Base-by-base conservation (phyloP, 1,140 invertebrate species). In the Procambarus clarkii region DNA sequence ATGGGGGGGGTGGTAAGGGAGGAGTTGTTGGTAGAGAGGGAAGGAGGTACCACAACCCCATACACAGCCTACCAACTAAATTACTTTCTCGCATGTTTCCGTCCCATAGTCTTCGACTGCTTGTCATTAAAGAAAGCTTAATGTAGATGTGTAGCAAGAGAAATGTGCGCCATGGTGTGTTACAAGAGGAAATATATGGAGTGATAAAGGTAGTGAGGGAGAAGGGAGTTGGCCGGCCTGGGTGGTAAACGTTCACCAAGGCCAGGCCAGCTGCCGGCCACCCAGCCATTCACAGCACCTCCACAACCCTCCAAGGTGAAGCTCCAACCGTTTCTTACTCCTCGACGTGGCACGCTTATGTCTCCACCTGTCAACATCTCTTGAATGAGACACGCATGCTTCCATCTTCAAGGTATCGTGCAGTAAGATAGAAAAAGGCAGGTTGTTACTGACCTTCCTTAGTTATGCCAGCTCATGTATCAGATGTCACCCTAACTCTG, bases 21-120 rank as follows among this genome's bases (percentile, higher is more conserved):
- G 50, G 50, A 8, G 50, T 54, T 3, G 13, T 54, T 8, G 50
- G 50, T 54, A 54, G 50, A 13, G 50, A 54, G 50, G 50, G 8
- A 54, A 1, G 8, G 50, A 5, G 8, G 8, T 54, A 8, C 50
- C 50, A 8, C 74, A 46, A 34, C 71, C 87, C 87, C 86, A 80
- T 81, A 77, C 69, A 86, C 44, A 24, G 84, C 18, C n/a, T 86
- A 48, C 84, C 84, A 77, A 54, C 84, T 13, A 18, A 11, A 50
- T 4, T 54, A 34, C 50, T 48, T 21, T 7, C 5, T 24, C 69
- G 50, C 64, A 58, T 88, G 1, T 54, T 8, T 54, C 50, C 50
- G 0, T 8, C 50, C 50, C 13, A 9, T 8, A 54, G 50, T 8
- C 2, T 54, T 8, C 50, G 50, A 7, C 50, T 13, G 2, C 50